Evolutionary conservation across 2,113 vertebrate genomes (phyloP), one percentile per base, ranked within the genome.

Genomic region (Chlorodrepanis virens): DNA sequence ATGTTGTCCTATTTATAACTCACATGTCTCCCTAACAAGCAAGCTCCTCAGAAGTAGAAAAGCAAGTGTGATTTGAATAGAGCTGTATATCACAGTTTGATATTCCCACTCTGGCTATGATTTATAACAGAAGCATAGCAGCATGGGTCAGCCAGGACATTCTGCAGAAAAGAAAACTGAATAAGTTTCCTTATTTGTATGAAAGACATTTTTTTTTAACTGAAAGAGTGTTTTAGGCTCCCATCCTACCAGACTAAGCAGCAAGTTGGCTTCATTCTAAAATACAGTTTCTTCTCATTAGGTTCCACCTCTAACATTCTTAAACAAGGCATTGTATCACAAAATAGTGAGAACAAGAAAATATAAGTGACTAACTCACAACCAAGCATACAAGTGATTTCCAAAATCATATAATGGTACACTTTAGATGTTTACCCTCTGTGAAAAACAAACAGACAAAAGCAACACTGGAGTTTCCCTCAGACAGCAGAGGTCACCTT

Each of bases 1-100:
- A 54, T 96, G 87, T 96, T 96, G 74, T 96, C 94, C 96, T 98
- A 97, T 98, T 98, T 98, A 98, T 98, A 98, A 96, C 97, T 97
- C 10, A 1, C 78, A 83, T 63, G 75, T 77, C 92, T 96, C 49
- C 54, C n/a, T 89, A 95, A 96, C 94, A 96, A 96, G 84, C 86
- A 91, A 85, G 76, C 64, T 92, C 94, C 95, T 97, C 70, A 93
- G 94, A 97, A 95, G 95, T 74, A 97, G 93, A 93, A 91, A 94
- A 92, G 78, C 2, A 3, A 93, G 75, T 72, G 87, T 84, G 95
- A 97, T 98, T 97, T 97, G 97, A 97, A 97, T 93, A 95, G 94
- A 95, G 92, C 95, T 96, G 67, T 77, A 56, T 77, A 87, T 96
- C 93, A 96, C 90, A 95, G 94, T 89, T 91, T 76, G 45, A 89